Conservation (phyloP, 2,113 vertebrate species). For the Anguilla rostrata region DNA sequence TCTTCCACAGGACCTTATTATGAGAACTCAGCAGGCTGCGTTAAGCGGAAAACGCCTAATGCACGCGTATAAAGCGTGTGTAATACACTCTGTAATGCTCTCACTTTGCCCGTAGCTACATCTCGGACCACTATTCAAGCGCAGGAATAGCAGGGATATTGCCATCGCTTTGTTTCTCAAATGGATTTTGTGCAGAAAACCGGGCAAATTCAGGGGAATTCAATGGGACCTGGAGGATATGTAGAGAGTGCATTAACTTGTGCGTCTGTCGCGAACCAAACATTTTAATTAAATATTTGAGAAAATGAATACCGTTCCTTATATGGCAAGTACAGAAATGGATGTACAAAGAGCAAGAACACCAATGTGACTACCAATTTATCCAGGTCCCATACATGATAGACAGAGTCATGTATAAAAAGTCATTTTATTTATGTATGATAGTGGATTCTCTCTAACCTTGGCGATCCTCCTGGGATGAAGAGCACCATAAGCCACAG, state of each 20-base stretch:
- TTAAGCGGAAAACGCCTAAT: constrained; percentile 52
- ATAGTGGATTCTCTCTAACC: background rate
- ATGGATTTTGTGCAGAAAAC: background rate
- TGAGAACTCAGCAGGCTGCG: constrained; percentile 49
- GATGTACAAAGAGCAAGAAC: no score
- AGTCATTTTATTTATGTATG: no score
- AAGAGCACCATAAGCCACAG: no score
- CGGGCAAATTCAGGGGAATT: background rate
- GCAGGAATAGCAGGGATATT: constrained; percentile 32
- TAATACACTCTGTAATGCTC: constrained; percentile 67
- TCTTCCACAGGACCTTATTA: constrained; percentile 14
- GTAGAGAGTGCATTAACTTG: background rate
- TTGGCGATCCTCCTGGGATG: background rate
- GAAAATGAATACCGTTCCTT: background rate
- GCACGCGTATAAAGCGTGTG: constrained; percentile 71
- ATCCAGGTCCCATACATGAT: no score
- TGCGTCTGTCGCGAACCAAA: background rate
- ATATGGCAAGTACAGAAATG: background rate
- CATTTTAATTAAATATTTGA: background rate
- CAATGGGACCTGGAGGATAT: background rate
- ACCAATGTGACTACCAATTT: no score
- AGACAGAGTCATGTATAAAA: no score
- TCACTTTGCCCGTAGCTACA: constrained; percentile 51
- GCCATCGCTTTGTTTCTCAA: constrained; percentile 1
- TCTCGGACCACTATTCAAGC: constrained; percentile 47